These are phyloP conservation scores for Sphaerophoria rueppellii DNA, from an alignment of 2,888 invertebrate genomes.

Conservation along the genomic window DNA sequence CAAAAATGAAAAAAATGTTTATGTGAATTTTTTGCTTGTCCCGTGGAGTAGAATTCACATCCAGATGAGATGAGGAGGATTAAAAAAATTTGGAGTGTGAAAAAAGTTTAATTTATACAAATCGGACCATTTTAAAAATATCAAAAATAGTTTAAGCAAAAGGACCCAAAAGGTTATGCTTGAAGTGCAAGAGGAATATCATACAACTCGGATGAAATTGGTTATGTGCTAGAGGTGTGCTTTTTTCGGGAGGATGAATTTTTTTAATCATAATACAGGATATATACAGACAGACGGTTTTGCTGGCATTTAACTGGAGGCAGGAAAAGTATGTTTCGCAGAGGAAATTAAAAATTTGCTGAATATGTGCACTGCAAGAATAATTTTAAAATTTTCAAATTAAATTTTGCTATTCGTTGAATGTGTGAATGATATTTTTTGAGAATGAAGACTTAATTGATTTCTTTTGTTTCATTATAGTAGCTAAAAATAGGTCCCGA, in stretches of 20 bases:
- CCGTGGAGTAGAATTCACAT: conserved; percentile 32
- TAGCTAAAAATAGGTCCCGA: too few relatives aligned
- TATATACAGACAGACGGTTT: conserved; percentile 2
- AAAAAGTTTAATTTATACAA: conserved; percentile 59
- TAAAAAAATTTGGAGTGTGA: conserved; percentile 24
- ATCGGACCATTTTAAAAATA: conserved; percentile 60
- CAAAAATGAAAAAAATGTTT: conserved; percentile 34
- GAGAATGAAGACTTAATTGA: conserved; percentile 8
- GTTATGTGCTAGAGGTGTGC: conserved; percentile 12
- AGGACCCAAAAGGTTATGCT: conserved; percentile 3
- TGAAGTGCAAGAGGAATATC: conserved; percentile 24
- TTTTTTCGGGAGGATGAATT: too few relatives aligned
- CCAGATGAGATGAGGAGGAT: conserved; percentile 16
- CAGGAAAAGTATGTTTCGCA: background rate
- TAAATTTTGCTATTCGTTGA: conserved; percentile 3
- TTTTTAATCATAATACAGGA: background rate
- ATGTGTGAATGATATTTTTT: background rate
- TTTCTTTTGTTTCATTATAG: background rate
- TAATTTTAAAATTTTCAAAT: conserved; percentile 7
- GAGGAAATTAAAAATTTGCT: conserved; percentile 29
- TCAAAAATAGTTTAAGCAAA: conserved; percentile 28
- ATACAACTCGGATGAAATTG: conserved; percentile 15
- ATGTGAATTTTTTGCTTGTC: conserved; percentile 19
- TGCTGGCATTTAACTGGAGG: background rate
- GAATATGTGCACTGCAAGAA: conserved; percentile 16